These are phyloP conservation scores for Drosophila putrida DNA, from an alignment of 2,888 invertebrate genomes.

Conservation along the genomic window DNA sequence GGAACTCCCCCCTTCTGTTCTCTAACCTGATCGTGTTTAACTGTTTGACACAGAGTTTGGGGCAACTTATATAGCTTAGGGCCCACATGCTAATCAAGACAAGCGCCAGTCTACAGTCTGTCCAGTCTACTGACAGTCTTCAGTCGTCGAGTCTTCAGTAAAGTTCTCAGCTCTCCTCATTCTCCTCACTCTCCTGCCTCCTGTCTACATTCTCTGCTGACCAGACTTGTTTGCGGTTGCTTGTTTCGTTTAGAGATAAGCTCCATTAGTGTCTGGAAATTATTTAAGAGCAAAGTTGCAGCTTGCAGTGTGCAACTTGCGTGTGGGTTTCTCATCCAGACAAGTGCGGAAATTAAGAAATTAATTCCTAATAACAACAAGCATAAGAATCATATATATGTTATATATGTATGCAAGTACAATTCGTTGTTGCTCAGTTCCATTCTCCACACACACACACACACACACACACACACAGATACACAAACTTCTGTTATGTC, in stretches of 20 bases:
- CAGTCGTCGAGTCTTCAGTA: constrained; percentile 18
- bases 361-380: constrained; percentile 65
- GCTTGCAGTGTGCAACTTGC: constrained; percentile 22
- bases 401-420: constrained; percentile 1
- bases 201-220: constrained; percentile 22
- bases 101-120: constrained; percentile 64
- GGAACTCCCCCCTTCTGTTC: background rate
- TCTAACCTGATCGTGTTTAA: constrained; percentile 40
- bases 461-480: constrained; percentile 36
- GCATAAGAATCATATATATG: constrained; percentile 17
- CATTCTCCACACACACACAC: background rate
- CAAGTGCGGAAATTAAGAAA: constrained; percentile 71
- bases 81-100: constrained; percentile 71
- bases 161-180: constrained; percentile 6
- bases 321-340: constrained; percentile 35
- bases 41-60: constrained; percentile 64
- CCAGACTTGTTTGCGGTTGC: constrained; percentile 80
- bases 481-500: constrained; percentile 68
- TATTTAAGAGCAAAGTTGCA: constrained; percentile 80
- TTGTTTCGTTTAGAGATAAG: constrained; percentile 84
- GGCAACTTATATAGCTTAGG: constrained; percentile 55
- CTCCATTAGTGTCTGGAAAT: constrained; percentile 85
- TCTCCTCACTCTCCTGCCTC: constrained; percentile 13
- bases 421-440: constrained; percentile 11
- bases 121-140: constrained; percentile 14